Evolutionary conservation across 2,888 invertebrate species (phyloP), one percentile per base, ranked within the genome.

Genomic region (Drosophila ustulata): DNA sequence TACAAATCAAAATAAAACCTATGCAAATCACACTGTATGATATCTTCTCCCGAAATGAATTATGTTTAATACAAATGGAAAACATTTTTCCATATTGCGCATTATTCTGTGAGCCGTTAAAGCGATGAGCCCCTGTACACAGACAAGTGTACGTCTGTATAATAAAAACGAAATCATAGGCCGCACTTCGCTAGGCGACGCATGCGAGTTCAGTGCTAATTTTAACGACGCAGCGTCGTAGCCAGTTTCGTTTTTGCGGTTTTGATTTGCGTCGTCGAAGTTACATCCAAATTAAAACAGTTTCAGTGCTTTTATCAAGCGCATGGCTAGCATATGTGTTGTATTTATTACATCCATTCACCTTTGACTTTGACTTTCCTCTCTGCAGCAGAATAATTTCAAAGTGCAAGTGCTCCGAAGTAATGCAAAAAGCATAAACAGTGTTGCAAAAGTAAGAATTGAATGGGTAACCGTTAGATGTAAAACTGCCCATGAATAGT

Each of bases 131-230:
- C 65, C 69, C 69, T 73, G 73, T 73, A 25, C 39, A 9, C 18
- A 49, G 25, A 25, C 26, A 28, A n/a, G 11, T 47, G 18, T 57
- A 28, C 18, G 25, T 26, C 49, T 23, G 11, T 52, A 57, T 25
- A 53, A 57, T 63, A 66, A 73, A 61, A 70, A 75, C 57, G 75
- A 76, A 81, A 80, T 75, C 82, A 80, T 82, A 83, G 82, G 80
- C 81, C 65, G 70, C 71, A 75, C 80, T 72, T 83, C 73, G 82
- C 52, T 67, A 58, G 70, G 74, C 75, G 64, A 66, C 64, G 76
- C 76, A 74, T 77, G 64, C 77, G 75, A 75, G 81, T 81, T 83
- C 75, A 82, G 84, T 83, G 82, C 82, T 82, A 83, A 82, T 83
- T 83, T 83, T 84, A 83, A 77, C 82, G 82, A 78, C 82, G 81